Evolutionary conservation across 2,113 vertebrate species (phyloP), one percentile per base, ranked within the genome.

Genomic region (Regulus satrapa): DNA sequence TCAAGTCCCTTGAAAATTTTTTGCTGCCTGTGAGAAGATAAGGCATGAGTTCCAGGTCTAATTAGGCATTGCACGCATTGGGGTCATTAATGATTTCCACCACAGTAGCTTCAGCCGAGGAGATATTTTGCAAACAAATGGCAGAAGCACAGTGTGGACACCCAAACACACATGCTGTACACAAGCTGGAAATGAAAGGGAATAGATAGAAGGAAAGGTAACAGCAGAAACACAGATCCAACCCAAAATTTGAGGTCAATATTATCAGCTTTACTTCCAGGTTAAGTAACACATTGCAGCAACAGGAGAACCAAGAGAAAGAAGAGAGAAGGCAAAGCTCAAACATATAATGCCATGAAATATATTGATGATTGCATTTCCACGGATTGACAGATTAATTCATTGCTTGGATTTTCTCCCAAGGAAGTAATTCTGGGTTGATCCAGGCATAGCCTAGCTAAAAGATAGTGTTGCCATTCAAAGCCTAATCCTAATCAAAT

Each of bases 61-160:
- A 90, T 88, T 73, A 91, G 67, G n/a, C 67, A 80, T 18, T 67
- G 63, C 85, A 85, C 6, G 13, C 64, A 66, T 48, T 68, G 41
- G 48, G 14, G 43, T 66, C 72, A 45, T 92, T 91, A 91, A 86
- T 87, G 59, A 90, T 85, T 94, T 94, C 87, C 68, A 91, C 68
- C 81, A 82, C 84, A 69, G 62, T 79, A 95, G 58, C 74, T 94
- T 58, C 63, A 74, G 46, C 32, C 21, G 3, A 51, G 5, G 28
- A 90, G 63, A n/a, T 83, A 31, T 76, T 93, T 95, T 92, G 67
- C 81, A 93, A 94, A 93, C 21, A 85, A 61, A 67, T 52, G 81
- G 79, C 76, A 95, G 43, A 77, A 93, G 41, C 28, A 69, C 59
- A 62, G 26, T 20, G 45, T 67, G 74, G 88, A n/a, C 67, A 76